Evolutionary conservation across 2,113 vertebrate genomes (phyloP).

Genomic region (Syrmaticus mikado): DNA sequence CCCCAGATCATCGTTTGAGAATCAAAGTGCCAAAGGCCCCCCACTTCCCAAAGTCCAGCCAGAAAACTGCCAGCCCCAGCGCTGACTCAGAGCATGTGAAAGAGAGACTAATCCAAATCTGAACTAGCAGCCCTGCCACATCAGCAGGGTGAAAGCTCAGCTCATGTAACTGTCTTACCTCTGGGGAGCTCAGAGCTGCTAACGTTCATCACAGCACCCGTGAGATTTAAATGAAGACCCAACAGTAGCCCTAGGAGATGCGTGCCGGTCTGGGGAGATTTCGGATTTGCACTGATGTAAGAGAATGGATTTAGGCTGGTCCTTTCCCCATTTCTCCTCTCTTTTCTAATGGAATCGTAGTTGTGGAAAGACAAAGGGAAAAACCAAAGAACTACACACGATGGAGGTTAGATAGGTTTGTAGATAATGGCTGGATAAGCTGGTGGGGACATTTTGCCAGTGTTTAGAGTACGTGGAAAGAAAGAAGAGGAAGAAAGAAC

Average conservation of each 20-base stretch:
- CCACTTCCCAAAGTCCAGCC: not conserved
- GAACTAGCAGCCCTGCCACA: not conserved
- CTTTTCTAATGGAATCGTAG: not conserved
- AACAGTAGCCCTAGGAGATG: not conserved
- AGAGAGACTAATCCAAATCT: not conserved
- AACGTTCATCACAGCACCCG: not conserved
- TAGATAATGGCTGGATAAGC: not conserved
- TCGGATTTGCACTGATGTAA: not conserved
- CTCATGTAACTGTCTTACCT: not conserved
- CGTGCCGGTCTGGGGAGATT: not conserved
- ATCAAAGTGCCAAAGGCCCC: not conserved
- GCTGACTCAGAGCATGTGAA: not conserved
- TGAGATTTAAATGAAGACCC: not conserved
- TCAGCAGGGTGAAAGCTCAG: not conserved
- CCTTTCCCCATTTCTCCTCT: not conserved
- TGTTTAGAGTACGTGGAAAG: rapidly evolving
- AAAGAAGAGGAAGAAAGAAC: not conserved
- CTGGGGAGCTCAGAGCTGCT: not conserved
- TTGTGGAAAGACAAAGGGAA: not conserved
- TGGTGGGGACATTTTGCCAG: not conserved
- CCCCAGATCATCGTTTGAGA: not conserved
- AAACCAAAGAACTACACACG: rapidly evolving
- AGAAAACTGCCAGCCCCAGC: not conserved
- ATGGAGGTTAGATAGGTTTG: not conserved
- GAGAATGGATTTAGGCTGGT: not conserved